These are phyloP conservation scores for Spermophilus dauricus DNA, from an alignment of 2,113 vertebrate genomes.

Conservation along the genomic window DNA sequence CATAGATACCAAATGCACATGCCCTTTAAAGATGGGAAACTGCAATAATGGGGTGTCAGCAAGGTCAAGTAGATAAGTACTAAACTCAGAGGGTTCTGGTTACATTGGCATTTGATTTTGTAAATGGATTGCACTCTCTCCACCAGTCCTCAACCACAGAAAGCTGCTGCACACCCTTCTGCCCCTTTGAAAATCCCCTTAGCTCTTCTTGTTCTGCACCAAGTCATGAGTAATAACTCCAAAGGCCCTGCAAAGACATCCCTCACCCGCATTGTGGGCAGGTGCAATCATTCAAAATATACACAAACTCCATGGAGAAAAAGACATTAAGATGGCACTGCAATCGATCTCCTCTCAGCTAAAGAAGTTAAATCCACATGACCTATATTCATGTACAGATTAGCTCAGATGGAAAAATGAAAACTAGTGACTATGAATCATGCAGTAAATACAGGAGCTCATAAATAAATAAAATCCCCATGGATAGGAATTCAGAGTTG, in stretches of 20 bases:
- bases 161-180: neutral
- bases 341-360: constrained; percentile 47
- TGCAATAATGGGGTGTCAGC: constrained; percentile 12
- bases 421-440: constrained; percentile 71
- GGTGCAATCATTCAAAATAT: constrained; percentile 48
- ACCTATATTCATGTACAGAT: constrained; percentile 77
- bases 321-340: neutral
- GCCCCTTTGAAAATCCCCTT: neutral
- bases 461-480: constrained; percentile 47
- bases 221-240: constrained; percentile 35
- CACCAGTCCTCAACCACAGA: neutral
- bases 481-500: neutral
- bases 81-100: constrained; percentile 34
- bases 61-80: constrained; percentile 52
- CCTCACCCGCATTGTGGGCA: neutral
- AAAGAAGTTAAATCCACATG: constrained; percentile 77
- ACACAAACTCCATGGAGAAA: constrained; percentile 31
- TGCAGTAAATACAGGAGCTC: neutral
- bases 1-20: constrained; percentile 19
- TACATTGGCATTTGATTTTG: neutral
- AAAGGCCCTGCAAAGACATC: neutral
- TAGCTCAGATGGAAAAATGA: constrained; percentile 81
- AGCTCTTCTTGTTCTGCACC: neutral
- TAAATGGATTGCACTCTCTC: neutral
- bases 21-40: constrained; percentile 34